Evolutionary conservation across 2,113 vertebrate species (phyloP).

Genomic region (Trichechus manatus): DNA sequence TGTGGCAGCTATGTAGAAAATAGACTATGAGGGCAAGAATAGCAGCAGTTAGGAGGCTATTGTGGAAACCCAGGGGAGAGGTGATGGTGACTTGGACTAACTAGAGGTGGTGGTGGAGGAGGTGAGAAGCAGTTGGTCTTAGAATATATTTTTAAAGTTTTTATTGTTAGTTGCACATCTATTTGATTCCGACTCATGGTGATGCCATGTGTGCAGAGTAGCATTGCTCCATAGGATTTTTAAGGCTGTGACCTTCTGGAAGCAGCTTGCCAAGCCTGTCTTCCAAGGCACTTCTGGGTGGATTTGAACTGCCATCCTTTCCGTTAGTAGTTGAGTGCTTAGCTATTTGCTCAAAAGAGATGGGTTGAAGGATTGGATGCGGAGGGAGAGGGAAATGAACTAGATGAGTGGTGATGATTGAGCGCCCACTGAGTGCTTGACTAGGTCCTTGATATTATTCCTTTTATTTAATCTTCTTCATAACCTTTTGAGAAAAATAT

Average conservation of each 20-base stretch:
- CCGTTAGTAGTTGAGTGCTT: no score
- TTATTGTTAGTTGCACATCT: no score
- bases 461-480: background rate
- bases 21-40: background rate
- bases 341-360: background rate
- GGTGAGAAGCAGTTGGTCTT: background rate
- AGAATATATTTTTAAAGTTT: background rate
- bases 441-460: background rate
- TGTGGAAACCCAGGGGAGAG: background rate
- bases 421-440: background rate
- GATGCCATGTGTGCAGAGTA: no score
- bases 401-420: background rate
- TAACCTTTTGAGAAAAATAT: background rate
- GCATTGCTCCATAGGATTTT: no score
- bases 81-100: background rate
- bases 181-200: no score
- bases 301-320: no score
- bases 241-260: no score
- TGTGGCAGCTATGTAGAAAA: background rate
- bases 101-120: fast-evolving
- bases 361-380: background rate
- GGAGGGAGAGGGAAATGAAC: background rate
- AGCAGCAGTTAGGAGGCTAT: background rate
- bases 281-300: no score
- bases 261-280: no score